A percentile compares a stretch with the other conserved stretches of the same genome.
phyloP scores from a whole-genome alignment of 2,797 vertebrate species.

The Distichodus sexfasciatus region DNA sequence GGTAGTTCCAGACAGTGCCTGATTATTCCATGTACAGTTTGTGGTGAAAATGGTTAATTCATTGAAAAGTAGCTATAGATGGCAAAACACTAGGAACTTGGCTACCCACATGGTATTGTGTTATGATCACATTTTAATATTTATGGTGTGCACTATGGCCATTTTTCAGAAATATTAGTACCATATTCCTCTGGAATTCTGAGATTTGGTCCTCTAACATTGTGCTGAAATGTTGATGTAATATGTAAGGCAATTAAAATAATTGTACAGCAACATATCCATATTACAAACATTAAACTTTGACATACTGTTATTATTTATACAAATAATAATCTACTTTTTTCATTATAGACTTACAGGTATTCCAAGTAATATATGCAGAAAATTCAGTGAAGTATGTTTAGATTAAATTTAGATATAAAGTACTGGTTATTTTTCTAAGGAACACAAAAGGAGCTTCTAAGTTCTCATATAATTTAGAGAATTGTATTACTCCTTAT shows the following conservation, averaged over 20 bases:
- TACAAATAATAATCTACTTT: too few relatives aligned
- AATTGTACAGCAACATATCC: too few relatives aligned
- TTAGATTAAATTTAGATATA: too few relatives aligned
- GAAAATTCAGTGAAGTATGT: too few relatives aligned
- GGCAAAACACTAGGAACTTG: conserved; percentile 15
- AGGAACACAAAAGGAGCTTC: too few relatives aligned
- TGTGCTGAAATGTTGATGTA: conserved; percentile 11
- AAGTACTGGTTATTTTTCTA: too few relatives aligned
- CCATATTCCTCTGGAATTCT: background rate
- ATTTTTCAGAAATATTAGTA: background rate
- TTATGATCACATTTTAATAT: conserved; percentile 17
- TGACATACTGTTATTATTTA: too few relatives aligned
- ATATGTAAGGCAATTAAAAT: background rate
- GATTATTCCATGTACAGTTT: conserved; percentile 22
- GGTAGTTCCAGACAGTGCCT: background rate
- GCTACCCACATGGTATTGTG: conserved; percentile 13
- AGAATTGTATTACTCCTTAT: too few relatives aligned
- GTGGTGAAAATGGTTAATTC: conserved; percentile 3
- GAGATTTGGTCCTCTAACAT: background rate
- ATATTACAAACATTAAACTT: too few relatives aligned
- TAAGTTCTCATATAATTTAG: too few relatives aligned
- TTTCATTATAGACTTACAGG: too few relatives aligned
- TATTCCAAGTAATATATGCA: too few relatives aligned
- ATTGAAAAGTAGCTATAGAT: background rate
- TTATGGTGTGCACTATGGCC: background rate